Evolutionary conservation across 2,888 invertebrate genomes (phyloP), one percentile per base, ranked within the genome.

Genomic region (Tetranychus truncatus): DNA sequence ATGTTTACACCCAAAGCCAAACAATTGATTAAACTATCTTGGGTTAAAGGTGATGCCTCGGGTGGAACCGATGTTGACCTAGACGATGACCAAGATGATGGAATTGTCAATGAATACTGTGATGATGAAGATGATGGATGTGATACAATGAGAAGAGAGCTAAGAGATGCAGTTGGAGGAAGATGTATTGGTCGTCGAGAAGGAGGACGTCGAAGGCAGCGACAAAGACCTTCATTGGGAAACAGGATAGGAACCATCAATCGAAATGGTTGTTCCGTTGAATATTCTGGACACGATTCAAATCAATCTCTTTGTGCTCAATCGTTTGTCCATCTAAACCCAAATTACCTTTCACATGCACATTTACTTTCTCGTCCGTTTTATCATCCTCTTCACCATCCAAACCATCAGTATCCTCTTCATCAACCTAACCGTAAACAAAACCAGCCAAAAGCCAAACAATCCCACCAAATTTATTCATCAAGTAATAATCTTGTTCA

Each of bases 1-100:
- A 94, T 95, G 94, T 95, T 95, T 83, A 89, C 93, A 84, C 84
- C 94, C 55, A 94, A 84, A 84, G 93, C 94, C 46, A 86, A 94
- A 67, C 92, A 95, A 81, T 84, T 95, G 80, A 93, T 93, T 1
- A 69, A 69, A 69, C 21, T 69, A 5, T 24, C 21, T 5, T 69
- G 69, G 69, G 11, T 24, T 21, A 9, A 55, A 15, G 55, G 92
- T 80, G 92, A 93, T 81, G 91, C 90, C 15, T 21, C 20, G 18
- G 65, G 18, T 44, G 72, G 45, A 44, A 11, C 34, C 34, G 18
- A 44, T 18, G 87, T 90, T 78, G 89, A 89, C 83, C 87, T 89
- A 78, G 90, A 89, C 81, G 91, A 90, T 82, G 74, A 76, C 11
- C 74, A 75, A 15, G 76, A 78, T n/a, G 66, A 45, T 66, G 21